Evolutionary conservation across 2,888 invertebrate genomes (phyloP).

Genomic region (Synergus umbraculus): DNA sequence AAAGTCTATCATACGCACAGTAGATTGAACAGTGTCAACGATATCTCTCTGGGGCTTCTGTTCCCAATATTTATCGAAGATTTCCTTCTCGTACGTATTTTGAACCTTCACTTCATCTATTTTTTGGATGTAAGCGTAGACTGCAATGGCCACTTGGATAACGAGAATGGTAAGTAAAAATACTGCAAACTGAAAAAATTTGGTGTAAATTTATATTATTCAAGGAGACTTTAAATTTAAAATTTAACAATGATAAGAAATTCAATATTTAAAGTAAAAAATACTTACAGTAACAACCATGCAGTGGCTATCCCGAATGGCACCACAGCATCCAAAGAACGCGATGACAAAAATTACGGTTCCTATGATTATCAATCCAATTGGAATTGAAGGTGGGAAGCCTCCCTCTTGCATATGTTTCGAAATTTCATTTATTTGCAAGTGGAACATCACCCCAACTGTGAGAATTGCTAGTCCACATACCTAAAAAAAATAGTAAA

Average conservation of each 20-base stretch:
- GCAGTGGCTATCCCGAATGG: slow-evolving; percentile 73
- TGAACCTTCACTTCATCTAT: slow-evolving; percentile 67
- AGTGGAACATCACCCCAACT: slow-evolving; percentile 82
- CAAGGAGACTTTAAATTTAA: not conserved
- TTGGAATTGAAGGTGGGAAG: slow-evolving; percentile 76
- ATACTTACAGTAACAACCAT: slow-evolving; percentile 73
- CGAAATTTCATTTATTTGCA: slow-evolving; percentile 74
- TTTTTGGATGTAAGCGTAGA: slow-evolving; percentile 81
- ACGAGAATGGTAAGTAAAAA: slow-evolving; percentile 85
- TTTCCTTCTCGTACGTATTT: slow-evolving; percentile 77
- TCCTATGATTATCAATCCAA: slow-evolving; percentile 84
- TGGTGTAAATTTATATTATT: not conserved
- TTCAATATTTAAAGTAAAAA: slow-evolving; percentile 14
- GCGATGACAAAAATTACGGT: slow-evolving; percentile 80
- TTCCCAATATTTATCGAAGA: slow-evolving; percentile 78
- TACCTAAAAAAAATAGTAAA: slow-evolving; percentile 79
- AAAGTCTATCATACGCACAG: slow-evolving; percentile 75
- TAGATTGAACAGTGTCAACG: slow-evolving; percentile 82
- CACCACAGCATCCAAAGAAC: slow-evolving; percentile 76
- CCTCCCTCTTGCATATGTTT: slow-evolving; percentile 74
- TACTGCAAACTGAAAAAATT: slow-evolving; percentile 83
- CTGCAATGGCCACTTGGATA: slow-evolving; percentile 85
- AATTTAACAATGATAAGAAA: not conserved
- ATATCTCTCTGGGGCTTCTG: slow-evolving; percentile 78
- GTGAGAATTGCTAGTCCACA: slow-evolving; percentile 85